Percentiles rank a stretch among this genome's conserved stretches.
Conservation (phyloP, 1,140 invertebrate species). For the Condylostylus longicornis region DNA sequence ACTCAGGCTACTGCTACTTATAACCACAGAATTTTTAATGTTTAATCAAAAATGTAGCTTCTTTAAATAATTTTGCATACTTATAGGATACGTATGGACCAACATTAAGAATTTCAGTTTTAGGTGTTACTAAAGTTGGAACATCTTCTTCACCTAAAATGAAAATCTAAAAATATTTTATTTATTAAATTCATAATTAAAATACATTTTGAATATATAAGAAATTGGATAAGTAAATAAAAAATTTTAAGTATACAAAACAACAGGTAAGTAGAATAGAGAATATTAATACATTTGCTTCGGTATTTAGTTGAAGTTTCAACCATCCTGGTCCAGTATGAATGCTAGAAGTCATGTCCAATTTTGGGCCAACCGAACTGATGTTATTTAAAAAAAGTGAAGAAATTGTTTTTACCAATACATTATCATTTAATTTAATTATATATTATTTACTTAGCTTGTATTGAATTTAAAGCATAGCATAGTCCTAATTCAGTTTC, state of each 20-base stretch:
- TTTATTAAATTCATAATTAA: slow-evolving; percentile 4
- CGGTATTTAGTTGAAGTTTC: slow-evolving; percentile 38
- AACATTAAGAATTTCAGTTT: slow-evolving; percentile 38
- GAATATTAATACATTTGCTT: slow-evolving; percentile 39
- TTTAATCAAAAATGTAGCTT: too few species aligned
- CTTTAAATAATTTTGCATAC: too few species aligned
- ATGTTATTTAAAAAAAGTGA: slow-evolving; percentile 8
- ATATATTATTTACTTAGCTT: slow-evolving; percentile 28
- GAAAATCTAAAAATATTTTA: slow-evolving; percentile 35
- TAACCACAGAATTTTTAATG: too few species aligned
- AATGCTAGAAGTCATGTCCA: slow-evolving; percentile 32
- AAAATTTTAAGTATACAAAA: too few species aligned
- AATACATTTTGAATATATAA: too few species aligned
- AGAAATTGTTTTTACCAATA: not conserved
- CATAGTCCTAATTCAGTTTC: slow-evolving; percentile 50
- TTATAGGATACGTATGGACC: slow-evolving; percentile 36
- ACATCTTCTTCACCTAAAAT: slow-evolving; percentile 47
- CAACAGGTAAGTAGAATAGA: too few species aligned
- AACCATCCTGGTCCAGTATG: slow-evolving; percentile 40
- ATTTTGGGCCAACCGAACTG: slow-evolving; percentile 14
- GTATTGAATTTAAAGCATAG: slow-evolving; percentile 46
- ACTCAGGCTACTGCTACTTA: too few species aligned
- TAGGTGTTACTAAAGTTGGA: slow-evolving; percentile 42
- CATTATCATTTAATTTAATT: slow-evolving; percentile 2
- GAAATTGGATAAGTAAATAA: too few species aligned